These are phyloP conservation scores for Nomada hirtipes DNA, from an alignment of 2,888 invertebrate genomes.

Conservation along the genomic window DNA sequence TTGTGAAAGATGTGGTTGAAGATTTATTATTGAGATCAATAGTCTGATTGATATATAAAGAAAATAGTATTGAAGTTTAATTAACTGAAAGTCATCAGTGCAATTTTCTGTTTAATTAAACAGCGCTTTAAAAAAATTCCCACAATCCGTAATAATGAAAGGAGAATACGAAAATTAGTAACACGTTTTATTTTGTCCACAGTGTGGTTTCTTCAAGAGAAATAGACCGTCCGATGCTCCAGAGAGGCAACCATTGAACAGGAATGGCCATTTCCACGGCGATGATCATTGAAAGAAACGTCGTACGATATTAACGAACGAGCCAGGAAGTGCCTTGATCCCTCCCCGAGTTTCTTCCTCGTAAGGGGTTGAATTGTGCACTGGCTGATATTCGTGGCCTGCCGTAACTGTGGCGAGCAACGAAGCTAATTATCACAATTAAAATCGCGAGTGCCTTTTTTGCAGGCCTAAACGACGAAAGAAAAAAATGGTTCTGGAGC, in stretches of 20 bases:
- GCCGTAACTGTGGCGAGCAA: conserved; percentile 16
- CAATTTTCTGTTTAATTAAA: neutral
- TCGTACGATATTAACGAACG: conserved; percentile 43
- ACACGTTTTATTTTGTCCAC: conserved; percentile 75
- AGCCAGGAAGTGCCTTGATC: conserved; percentile 54
- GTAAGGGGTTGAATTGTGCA: conserved; percentile 26
- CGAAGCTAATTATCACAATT: conserved; percentile 37
- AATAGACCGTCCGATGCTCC: conserved; percentile 93
- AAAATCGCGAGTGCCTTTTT: conserved; percentile 61
- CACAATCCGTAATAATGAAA: neutral
- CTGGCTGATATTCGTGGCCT: conserved; percentile 22
- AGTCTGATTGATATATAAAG: no score
- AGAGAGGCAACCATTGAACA: conserved; percentile 93
- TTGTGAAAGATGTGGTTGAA: no score
- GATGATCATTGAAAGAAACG: conserved; percentile 72
- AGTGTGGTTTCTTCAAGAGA: conserved; percentile 97
- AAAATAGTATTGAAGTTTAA: no score
- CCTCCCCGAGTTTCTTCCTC: conserved; percentile 16
- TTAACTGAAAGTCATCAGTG: no score
- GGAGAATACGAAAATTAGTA: neutral
- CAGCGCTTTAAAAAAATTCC: no score
- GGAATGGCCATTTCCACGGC: conserved; percentile 87
- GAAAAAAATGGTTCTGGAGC: conserved; percentile 27
- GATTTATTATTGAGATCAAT: no score
- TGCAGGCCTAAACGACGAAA: conserved; percentile 29